phyloP scores from a whole-genome alignment of 1,140 invertebrate genomes.

The Drosophila parvula region DNA sequence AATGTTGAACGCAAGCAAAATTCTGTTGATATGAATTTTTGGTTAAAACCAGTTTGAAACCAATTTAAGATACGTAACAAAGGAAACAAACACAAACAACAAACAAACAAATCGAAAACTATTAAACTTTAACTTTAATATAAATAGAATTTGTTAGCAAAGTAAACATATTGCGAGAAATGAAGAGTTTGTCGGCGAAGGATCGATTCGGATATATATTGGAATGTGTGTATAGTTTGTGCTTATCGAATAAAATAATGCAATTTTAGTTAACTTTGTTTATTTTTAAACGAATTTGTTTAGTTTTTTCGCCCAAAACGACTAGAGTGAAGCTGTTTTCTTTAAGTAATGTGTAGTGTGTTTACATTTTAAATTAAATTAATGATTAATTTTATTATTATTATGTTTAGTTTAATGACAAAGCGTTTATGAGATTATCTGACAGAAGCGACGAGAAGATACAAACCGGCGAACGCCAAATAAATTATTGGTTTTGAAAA shows the following conservation, averaged over 20 bases:
- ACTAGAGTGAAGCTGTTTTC: constrained; percentile 78
- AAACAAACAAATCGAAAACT: constrained; percentile 51
- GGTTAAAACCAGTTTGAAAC: constrained; percentile 69
- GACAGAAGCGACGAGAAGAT: constrained; percentile 40
- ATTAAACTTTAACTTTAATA: constrained; percentile 79
- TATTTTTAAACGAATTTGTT: constrained; percentile 77
- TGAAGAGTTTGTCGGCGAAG: constrained; percentile 29
- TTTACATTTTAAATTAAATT: constrained; percentile 76
- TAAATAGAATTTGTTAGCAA: constrained; percentile 82
- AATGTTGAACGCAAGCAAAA: constrained; percentile 51
- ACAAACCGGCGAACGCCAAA: constrained; percentile 58
- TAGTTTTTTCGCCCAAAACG: constrained; percentile 60
- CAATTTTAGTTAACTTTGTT: constrained; percentile 83
- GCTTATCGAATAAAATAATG: constrained; percentile 70
- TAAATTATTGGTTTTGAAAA: constrained; percentile 82
- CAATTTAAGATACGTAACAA: constrained; percentile 65
- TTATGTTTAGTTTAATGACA: constrained; percentile 80
- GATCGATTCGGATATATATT: constrained; percentile 56
- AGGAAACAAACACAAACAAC: constrained; percentile 36
- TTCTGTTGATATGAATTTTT: constrained; percentile 82
- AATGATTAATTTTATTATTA: constrained; percentile 75
- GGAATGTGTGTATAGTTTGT: constrained; percentile 79
- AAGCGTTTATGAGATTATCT: constrained; percentile 80
- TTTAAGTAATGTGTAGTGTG: constrained; percentile 81
- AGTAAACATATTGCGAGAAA: constrained; percentile 67